Percentiles rank a stretch among this genome's conserved stretches.
Conservation (phyloP, 2,113 vertebrate genomes). For the Dasyornis broadbenti region DNA sequence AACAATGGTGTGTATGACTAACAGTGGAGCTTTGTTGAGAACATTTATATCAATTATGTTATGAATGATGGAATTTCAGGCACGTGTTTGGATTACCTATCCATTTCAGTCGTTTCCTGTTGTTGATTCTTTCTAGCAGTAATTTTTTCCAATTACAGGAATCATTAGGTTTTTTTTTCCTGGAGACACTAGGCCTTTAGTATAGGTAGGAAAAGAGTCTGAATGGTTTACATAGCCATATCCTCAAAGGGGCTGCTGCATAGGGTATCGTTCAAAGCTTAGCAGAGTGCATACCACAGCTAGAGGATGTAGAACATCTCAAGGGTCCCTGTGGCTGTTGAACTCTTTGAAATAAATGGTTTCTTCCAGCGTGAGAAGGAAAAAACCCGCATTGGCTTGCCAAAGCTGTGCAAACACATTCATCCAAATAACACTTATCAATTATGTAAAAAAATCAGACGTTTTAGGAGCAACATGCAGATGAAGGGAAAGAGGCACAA, state of each 20-base stretch:
- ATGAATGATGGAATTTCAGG: slow-evolving; percentile 66
- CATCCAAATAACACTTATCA: not conserved
- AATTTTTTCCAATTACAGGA: slow-evolving; percentile 86
- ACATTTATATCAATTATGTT: slow-evolving; percentile 33
- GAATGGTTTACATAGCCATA: slow-evolving; percentile 57
- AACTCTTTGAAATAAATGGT: slow-evolving; percentile 49
- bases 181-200: slow-evolving; percentile 77
- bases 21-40: slow-evolving; percentile 37
- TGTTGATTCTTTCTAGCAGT: slow-evolving; percentile 70
- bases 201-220: slow-evolving; percentile 74
- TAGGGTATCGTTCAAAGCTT: slow-evolving; percentile 48
- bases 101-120: slow-evolving; percentile 57
- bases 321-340: slow-evolving; percentile 27
- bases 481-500: not conserved
- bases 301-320: slow-evolving; percentile 58
- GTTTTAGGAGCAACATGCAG: not conserved
- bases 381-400: slow-evolving; percentile 15
- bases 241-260: slow-evolving; percentile 45
- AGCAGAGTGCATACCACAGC: slow-evolving; percentile 41
- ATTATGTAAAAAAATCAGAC: not conserved
- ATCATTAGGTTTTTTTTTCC: slow-evolving; percentile 73
- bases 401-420: slow-evolving; percentile 51
- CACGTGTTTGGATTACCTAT: slow-evolving; percentile 61
- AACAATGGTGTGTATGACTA: not conserved
- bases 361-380: slow-evolving; percentile 19